phyloP scores from a whole-genome alignment of 2,888 invertebrate species.

The Drymonia ruficornis region DNA sequence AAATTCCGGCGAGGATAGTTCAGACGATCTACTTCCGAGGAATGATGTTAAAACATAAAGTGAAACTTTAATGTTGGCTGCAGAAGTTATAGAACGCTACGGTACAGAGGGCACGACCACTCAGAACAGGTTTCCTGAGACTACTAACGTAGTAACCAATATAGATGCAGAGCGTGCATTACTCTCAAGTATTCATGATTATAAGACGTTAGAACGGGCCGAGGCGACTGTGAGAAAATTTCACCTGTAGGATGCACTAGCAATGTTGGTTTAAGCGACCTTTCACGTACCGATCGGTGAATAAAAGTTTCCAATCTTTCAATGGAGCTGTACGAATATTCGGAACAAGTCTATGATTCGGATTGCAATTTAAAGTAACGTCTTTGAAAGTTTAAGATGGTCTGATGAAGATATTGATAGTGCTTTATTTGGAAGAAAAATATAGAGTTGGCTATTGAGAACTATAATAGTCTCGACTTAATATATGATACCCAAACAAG shows the following conservation, averaged over 20 bases:
- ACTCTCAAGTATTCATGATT: conserved; percentile 61
- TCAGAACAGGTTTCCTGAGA: conserved; percentile 73
- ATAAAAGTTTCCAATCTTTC: conserved; percentile 5
- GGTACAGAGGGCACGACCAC: conserved; percentile 77
- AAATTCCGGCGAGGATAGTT: conserved; percentile 11
- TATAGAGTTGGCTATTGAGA: not conserved
- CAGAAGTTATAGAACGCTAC: conserved; percentile 64
- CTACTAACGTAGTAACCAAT: conserved; percentile 82
- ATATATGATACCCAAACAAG: too few species aligned
- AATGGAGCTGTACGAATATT: not conserved
- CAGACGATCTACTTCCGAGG: conserved; percentile 45
- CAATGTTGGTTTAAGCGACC: conserved; percentile 49
- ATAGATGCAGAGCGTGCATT: conserved; percentile 72
- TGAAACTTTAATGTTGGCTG: conserved; percentile 70
- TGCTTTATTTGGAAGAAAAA: not conserved
- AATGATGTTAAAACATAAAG: conserved; percentile 67
- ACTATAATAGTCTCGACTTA: not conserved
- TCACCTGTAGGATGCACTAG: conserved; percentile 68
- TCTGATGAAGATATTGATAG: not conserved
- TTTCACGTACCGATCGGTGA: conserved; percentile 28
- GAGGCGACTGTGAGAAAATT: conserved; percentile 77
- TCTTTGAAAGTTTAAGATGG: not conserved
- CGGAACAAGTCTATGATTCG: not conserved
- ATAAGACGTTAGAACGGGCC: conserved; percentile 58
- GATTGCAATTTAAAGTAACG: not conserved